Evolutionary conservation across 2,113 vertebrate genomes (phyloP), one percentile per base, ranked within the genome.

Genomic region (Paralichthys olivaceus): DNA sequence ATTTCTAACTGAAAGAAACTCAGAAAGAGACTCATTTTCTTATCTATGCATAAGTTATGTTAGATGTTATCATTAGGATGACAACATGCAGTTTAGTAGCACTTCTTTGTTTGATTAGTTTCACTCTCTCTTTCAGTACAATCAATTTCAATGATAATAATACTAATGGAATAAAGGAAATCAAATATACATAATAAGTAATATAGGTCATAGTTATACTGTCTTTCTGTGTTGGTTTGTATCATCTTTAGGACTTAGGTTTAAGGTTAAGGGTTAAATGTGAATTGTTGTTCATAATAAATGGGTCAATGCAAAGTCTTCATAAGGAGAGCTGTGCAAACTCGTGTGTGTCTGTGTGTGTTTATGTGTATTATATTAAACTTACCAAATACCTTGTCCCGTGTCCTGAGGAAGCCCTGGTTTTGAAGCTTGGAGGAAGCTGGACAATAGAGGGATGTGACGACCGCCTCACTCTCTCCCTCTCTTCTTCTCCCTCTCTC

Each of bases 391-490:
- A 68, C 28, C 47, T 34, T 63, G 70, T 86, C 60, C 76, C 28
- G 9, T 83, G 81, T 84, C 78, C 80, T 65, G 69, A 88, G 85
- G 89, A 94, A 93, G 78, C 84, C 65, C 72, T 85, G 69, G 70
- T 67, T 73, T 75, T 74, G 70, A 72, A 70, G 64, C 64, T 55
- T 62, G 72, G 66, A 89, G 93, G 90, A 94, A 95, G 72, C 89
- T 67, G 84, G 86, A 94, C 93, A 95, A 94, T 94, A 55, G 75
- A 11, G 91, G 94, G 94, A 95, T 94, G 87, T 93, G 79, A 86
- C 78, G 60, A 84, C 79, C 47, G 79, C 73, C 90, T 60, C 22
- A 26, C 47, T 56, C 32, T 45, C 45, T 66, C 47, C 40, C 62
- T 67, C 15, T 19, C 1, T 47, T 15, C 5, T 5, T 45, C 43